Evolutionary conservation across 2,797 vertebrate species (phyloP).

Genomic region (Hippoglossus hippoglossus): DNA sequence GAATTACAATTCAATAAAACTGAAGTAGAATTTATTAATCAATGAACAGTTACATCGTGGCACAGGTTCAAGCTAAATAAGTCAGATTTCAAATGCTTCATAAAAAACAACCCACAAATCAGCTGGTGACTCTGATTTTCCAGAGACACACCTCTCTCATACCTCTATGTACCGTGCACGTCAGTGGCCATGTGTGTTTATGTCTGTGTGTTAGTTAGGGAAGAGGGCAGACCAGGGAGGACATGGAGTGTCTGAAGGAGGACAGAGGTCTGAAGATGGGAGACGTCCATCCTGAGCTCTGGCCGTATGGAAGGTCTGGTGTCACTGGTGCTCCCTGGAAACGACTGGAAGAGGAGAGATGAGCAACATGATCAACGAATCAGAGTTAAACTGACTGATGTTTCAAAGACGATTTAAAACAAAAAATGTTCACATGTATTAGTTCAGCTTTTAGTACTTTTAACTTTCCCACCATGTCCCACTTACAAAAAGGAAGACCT

Average conservation of each 20-base stretch:
- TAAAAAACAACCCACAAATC: conserved; percentile 18
- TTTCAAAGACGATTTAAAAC: too few species aligned
- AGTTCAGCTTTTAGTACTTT: too few species aligned
- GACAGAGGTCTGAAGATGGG: conserved; percentile 75
- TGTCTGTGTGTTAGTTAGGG: conserved; percentile 36
- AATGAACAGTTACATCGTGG: not conserved
- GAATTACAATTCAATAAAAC: not conserved
- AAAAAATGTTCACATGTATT: too few species aligned
- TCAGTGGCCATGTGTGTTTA: not conserved
- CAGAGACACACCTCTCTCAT: not conserved
- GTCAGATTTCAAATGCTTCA: not conserved
- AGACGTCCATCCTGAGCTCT: conserved; percentile 62
- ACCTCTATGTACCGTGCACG: not conserved
- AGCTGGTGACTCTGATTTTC: not conserved
- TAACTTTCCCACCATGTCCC: too few species aligned
- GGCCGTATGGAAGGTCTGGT: conserved; percentile 55
- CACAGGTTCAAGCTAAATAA: not conserved
- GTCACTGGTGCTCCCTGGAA: conserved; percentile 54
- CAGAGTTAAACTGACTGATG: too few species aligned
- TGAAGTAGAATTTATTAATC: conserved; percentile 6
- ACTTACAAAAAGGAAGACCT: too few species aligned
- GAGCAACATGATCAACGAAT: too few species aligned
- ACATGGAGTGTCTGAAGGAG: conserved; percentile 72
- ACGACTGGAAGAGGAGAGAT: conserved; percentile 47
- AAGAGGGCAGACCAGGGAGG: conserved; percentile 70